Conservation (phyloP, 2,888 invertebrate genomes). For the Automeris io region DNA sequence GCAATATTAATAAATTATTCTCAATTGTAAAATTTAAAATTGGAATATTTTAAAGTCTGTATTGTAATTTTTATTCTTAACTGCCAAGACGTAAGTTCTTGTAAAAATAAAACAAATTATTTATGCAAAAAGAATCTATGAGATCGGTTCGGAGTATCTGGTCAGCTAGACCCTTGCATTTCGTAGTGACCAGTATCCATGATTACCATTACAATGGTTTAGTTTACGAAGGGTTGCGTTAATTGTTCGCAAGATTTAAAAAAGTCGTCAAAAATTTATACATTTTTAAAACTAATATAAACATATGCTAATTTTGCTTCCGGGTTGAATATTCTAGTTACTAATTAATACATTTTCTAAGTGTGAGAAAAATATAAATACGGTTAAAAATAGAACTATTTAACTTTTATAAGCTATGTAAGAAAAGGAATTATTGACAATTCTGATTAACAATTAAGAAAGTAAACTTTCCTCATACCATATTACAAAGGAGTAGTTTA, state of each 20-base stretch:
- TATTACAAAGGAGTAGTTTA: too few species aligned
- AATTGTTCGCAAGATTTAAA: slow-evolving; percentile 32
- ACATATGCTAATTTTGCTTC: too few species aligned
- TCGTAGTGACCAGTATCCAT: slow-evolving; percentile 14
- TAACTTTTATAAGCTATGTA: too few species aligned
- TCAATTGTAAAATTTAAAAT: background rate
- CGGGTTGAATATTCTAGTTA: too few species aligned
- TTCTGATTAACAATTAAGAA: too few species aligned
- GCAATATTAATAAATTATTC: background rate
- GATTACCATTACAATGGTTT: slow-evolving; percentile 59
- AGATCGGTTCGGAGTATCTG: slow-evolving; percentile 48
- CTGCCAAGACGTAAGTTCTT: slow-evolving; percentile 6
- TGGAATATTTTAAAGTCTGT: background rate
- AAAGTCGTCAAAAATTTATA: slow-evolving; percentile 21
- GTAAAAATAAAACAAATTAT: slow-evolving; percentile 35
- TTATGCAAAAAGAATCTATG: slow-evolving; percentile 62
- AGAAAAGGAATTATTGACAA: too few species aligned
- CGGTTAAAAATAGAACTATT: too few species aligned
- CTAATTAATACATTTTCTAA: background rate
- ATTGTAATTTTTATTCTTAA: background rate
- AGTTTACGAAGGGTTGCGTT: slow-evolving; percentile 31
- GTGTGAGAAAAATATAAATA: slow-evolving; percentile 9
- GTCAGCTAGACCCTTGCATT: slow-evolving; percentile 44
- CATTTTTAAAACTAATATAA: slow-evolving; percentile 6
- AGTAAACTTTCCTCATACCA: too few species aligned